phyloP scores from a whole-genome alignment of 2,888 invertebrate species.

The Nowickia ferox region DNA sequence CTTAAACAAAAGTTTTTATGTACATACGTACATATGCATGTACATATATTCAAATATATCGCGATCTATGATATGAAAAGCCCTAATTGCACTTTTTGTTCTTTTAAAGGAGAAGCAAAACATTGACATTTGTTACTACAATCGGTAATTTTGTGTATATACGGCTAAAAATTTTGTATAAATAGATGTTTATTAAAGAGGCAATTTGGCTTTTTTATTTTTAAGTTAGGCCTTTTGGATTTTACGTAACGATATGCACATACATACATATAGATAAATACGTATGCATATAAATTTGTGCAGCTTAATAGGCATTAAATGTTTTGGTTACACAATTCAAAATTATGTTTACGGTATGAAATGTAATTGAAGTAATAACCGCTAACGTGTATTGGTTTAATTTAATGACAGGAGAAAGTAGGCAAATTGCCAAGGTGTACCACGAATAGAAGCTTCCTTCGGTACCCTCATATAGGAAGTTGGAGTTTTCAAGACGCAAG shows the following conservation, averaged over 20 bases:
- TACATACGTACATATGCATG: neutral
- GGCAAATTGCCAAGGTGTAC: too few relatives aligned
- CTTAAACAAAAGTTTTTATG: neutral
- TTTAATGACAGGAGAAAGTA: too few relatives aligned
- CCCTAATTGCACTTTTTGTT: too few relatives aligned
- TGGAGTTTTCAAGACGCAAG: too few relatives aligned
- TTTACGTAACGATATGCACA: too few relatives aligned
- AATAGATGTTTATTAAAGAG: too few relatives aligned
- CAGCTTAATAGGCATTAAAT: neutral
- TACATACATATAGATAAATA: too few relatives aligned
- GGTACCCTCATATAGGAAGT: too few relatives aligned
- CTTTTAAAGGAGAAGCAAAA: neutral
- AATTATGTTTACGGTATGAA: neutral
- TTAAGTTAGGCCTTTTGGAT: too few relatives aligned
- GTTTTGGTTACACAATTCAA: neutral
- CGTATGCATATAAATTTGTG: neutral
- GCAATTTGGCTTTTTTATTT: too few relatives aligned
- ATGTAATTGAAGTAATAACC: neutral
- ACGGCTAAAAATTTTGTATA: too few relatives aligned
- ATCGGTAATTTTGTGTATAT: too few relatives aligned
- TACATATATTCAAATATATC: neutral
- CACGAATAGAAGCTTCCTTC: neutral
- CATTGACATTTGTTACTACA: neutral
- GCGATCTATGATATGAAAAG: neutral
- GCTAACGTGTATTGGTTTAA: neutral